Evolutionary conservation across 1,140 invertebrate species (phyloP).

Genomic region (Popillia japonica): DNA sequence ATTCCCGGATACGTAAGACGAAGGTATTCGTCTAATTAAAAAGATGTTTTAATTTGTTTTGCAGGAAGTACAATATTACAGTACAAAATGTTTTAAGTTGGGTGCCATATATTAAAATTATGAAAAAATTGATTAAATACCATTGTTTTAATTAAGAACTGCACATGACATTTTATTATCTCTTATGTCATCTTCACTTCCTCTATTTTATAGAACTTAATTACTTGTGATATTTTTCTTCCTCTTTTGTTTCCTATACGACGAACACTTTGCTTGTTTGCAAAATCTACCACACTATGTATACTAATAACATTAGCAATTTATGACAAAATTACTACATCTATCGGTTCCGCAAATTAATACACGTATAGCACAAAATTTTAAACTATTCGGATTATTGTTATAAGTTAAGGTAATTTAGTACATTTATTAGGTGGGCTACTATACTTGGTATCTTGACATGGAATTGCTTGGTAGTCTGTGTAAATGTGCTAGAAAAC

Average conservation of each 20-base stretch:
- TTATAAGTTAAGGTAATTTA: background rate
- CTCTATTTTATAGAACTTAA: slow-evolving; percentile 1
- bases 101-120: slow-evolving; percentile 12
- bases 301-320: background rate
- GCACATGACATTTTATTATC: background rate
- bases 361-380: slow-evolving; percentile 11
- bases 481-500: background rate
- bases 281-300: background rate
- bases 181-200: slow-evolving; percentile 14
- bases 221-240: slow-evolving; percentile 19
- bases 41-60: background rate
- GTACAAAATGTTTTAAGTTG: background rate
- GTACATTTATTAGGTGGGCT: background rate
- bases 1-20: no score
- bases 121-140: background rate
- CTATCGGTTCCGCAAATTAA: background rate
- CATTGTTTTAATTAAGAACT: background rate
- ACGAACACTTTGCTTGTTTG: background rate
- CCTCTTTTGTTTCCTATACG: background rate
- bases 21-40: no score
- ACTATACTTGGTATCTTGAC: no score
- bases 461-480: no score
- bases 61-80: background rate
- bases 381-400: background rate
- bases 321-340: background rate